Percentiles rank a stretch among this genome's conserved stretches.
Conservation (phyloP, 2,888 invertebrate genomes). For the Ceraclea dissimilis region DNA sequence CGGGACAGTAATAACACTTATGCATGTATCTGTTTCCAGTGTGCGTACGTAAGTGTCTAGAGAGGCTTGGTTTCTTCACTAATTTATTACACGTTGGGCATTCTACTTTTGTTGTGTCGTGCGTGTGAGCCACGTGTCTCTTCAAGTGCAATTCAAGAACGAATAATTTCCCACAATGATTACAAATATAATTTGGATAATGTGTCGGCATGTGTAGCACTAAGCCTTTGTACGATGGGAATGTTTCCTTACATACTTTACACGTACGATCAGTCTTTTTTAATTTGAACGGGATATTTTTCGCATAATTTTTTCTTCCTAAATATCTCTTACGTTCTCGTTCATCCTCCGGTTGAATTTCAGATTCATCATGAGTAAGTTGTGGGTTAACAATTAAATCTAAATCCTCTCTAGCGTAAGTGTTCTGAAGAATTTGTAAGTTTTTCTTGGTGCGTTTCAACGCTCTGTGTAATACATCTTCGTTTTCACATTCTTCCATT, state of each 20-base stretch:
- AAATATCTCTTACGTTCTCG: neutral
- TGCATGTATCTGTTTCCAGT: conserved; percentile 22
- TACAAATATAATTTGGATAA: conserved; percentile 22
- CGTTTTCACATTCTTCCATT: neutral
- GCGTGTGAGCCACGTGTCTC: neutral
- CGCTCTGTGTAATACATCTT: neutral
- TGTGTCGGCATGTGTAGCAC: conserved; percentile 19
- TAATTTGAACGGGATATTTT: conserved; percentile 12
- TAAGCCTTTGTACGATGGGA: conserved; percentile 15
- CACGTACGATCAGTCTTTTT: conserved; percentile 18
- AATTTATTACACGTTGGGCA: neutral
- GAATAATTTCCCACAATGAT: conserved; percentile 18
- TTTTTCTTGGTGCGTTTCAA: neutral
- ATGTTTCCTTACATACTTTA: conserved; percentile 23
- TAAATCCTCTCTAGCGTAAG: too few relatives aligned
- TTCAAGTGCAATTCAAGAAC: neutral
- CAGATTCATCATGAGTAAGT: too few relatives aligned
- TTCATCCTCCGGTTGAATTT: neutral
- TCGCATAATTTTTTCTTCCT: conserved; percentile 7
- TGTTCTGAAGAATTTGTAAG: neutral
- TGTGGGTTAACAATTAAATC: neutral
- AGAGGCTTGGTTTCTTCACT: conserved; percentile 8
- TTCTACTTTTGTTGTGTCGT: neutral
- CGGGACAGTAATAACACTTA: conserved; percentile 36
- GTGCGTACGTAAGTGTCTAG: conserved; percentile 10